Percentiles rank a stretch among this genome's conserved stretches.
These are phyloP conservation scores for Chlorospingus semifuscus DNA, from an alignment of 2,797 vertebrate genomes.

Conservation along the genomic window DNA sequence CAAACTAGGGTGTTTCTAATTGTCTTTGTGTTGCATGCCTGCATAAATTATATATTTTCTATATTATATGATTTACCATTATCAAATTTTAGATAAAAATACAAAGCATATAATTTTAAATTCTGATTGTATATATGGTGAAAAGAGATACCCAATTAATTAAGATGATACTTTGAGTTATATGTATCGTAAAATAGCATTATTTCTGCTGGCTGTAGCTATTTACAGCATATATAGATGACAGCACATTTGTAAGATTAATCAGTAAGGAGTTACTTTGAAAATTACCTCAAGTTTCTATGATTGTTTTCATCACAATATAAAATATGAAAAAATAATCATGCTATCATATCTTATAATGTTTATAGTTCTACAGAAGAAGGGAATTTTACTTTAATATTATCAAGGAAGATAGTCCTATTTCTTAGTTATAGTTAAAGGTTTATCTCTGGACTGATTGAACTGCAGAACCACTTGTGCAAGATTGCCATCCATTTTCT, in stretches of 20 bases:
- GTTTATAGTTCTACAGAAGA: neutral
- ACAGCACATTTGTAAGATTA: neutral
- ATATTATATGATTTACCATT: neutral
- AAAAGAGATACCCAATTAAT: neutral
- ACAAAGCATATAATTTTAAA: neutral
- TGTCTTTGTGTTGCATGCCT: neutral
- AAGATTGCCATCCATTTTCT: neutral
- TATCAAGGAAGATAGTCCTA: neutral
- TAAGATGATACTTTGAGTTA: neutral
- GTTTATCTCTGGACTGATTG: neutral
- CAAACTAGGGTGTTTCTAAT: neutral
- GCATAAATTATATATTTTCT: neutral
- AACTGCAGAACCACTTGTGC: neutral
- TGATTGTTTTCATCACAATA: neutral
- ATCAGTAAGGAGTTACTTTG: neutral
- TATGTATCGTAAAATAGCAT: neutral
- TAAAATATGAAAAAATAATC: neutral
- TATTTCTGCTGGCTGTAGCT: neutral
- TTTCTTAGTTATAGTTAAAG: neutral
- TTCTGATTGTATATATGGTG: neutral
- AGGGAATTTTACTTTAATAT: neutral
- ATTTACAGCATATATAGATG: neutral
- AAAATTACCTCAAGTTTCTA: neutral
- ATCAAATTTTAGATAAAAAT: neutral
- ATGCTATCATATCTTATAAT: neutral